Base-by-base conservation (phyloP, 2,888 invertebrate genomes). In the Drosophila meridiana region DNA sequence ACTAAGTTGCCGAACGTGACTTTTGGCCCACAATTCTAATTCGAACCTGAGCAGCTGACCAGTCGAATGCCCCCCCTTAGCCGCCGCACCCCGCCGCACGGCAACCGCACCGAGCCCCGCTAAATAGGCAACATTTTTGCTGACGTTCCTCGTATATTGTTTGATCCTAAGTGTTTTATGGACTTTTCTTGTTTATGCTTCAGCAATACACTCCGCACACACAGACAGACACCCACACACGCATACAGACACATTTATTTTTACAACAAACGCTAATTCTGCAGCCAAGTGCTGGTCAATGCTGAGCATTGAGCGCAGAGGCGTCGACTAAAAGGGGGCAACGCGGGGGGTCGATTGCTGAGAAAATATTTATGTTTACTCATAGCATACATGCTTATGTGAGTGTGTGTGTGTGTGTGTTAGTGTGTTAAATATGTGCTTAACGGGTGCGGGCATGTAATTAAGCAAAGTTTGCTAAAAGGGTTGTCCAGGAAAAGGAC, bases 131-230 rank as follows among this genome's bases (percentile, higher is more conserved):
- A 82, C 65, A 70, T 48, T 81, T 83, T 56, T 42, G 59, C 78
- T 73, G 42, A 59, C 66, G 59, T 53, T 43, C 47, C 68, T 60
- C 36, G 45, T 57, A 73, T 73, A 76, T 73, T 78, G 77, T 82
- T 84, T 80, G 84, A 89, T 88, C 87, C 80, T 87, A 87, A 87
- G 87, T 87, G 87, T 87, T 87, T 90, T 87, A 87, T 87, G 90
- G 89, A 90, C 87, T 90, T 87, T 89, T 78, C 90, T 86, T 90
- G 90, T 90, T 90, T 85, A 80, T 76, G 76, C 72, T 70, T 57
- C 60, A 61, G 68, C 64, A 57, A 71, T 30, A 57, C 40, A 78
- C 42, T 45, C 61, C 36, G 56, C 5, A 32, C 45, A 56, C 36
- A 55, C 36, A 53, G 45, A 62, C 43, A 34, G 56, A 11, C 58